phyloP scores from a whole-genome alignment of 2,113 vertebrate species.

The Saimiri boliviensis region DNA sequence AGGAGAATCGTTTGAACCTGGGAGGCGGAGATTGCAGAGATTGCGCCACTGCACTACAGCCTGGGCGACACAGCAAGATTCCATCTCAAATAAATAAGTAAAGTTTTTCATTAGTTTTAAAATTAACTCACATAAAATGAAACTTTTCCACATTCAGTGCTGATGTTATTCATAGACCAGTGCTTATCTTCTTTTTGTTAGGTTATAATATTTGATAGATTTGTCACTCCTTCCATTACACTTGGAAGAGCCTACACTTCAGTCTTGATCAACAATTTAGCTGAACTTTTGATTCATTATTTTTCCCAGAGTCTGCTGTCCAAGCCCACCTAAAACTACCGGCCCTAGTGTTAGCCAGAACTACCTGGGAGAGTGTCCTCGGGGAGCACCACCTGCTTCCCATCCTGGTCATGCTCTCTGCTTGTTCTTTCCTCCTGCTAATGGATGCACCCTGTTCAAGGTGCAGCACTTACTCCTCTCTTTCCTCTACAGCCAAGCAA shows the following conservation, averaged over 20 bases:
- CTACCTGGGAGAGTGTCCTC: too few species aligned
- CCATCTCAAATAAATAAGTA: too few species aligned
- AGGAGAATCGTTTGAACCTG: too few species aligned
- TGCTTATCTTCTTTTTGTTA: not conserved
- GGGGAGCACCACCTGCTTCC: not conserved
- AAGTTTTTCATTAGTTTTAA: not conserved
- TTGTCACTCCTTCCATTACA: not conserved
- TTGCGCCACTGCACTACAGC: too few species aligned
- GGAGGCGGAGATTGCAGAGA: too few species aligned
- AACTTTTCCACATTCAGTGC: not conserved
- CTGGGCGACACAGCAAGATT: too few species aligned
- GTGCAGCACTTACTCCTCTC: not conserved
- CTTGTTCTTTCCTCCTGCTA: not conserved
- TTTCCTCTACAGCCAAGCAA: not conserved
- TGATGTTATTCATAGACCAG: not conserved
- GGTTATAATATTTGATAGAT: not conserved
- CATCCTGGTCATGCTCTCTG: accelerated
- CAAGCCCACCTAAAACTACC: not conserved
- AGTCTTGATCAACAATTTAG: not conserved
- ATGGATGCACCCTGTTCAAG: accelerated
- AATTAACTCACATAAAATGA: not conserved
- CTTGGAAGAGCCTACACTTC: not conserved
- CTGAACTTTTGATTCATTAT: not conserved
- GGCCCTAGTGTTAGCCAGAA: not conserved
- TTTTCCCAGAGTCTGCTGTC: not conserved